phyloP scores from a whole-genome alignment of 2,888 invertebrate species.

The Tanytarsus gracilentus region DNA sequence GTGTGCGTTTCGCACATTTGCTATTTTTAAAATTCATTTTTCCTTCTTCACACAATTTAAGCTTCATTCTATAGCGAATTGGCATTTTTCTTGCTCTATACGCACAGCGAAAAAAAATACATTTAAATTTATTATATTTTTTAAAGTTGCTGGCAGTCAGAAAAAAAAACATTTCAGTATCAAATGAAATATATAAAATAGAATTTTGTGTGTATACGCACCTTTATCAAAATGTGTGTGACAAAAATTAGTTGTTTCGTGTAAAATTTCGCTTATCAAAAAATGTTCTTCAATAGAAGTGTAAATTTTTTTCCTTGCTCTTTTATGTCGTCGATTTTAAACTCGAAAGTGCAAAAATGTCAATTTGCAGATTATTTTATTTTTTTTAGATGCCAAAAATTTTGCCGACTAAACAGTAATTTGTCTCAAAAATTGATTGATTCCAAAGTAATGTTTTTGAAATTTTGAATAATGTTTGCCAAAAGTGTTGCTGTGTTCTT shows the following conservation, averaged over 20 bases:
- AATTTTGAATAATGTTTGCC: slow-evolving; percentile 29
- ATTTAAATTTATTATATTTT: not conserved
- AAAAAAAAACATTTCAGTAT: not conserved
- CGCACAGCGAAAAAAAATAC: too few species aligned
- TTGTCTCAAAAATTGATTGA: slow-evolving; percentile 22
- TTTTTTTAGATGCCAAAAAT: slow-evolving; percentile 3
- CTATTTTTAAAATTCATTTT: slow-evolving; percentile 22
- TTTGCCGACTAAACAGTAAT: not conserved
- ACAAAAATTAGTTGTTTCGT: not conserved
- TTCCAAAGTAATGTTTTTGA: slow-evolving; percentile 28
- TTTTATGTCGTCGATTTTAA: not conserved
- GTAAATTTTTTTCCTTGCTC: not conserved
- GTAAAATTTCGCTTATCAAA: slow-evolving; percentile 27
- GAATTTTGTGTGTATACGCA: not conserved
- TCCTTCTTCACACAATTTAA: too few species aligned
- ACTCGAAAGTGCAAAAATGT: not conserved
- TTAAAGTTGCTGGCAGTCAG: not conserved
- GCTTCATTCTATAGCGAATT: too few species aligned
- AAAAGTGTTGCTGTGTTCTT: slow-evolving; percentile 23
- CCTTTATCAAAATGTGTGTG: slow-evolving; percentile 27
- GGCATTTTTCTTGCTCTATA: too few species aligned
- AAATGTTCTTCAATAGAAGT: slow-evolving; percentile 9
- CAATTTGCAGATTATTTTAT: not conserved
- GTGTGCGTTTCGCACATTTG: slow-evolving; percentile 26
- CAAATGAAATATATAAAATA: not conserved